Conservation (phyloP, 2,888 invertebrate species). For the Conchocele bisecta region DNA sequence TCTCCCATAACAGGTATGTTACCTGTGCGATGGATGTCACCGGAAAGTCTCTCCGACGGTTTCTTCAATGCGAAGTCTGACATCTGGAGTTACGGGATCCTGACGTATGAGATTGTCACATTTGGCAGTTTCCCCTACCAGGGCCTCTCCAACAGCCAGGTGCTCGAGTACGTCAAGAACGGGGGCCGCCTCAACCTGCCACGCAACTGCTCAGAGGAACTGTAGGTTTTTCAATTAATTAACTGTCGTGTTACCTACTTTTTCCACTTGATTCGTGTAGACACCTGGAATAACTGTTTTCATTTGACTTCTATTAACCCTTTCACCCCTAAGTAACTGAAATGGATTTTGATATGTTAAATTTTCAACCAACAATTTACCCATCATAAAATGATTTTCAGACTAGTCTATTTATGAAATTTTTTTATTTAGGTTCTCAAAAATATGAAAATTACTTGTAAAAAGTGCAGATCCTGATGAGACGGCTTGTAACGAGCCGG, state of each 20-base stretch:
- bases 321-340: no score
- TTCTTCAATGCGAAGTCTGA: conserved; percentile 94
- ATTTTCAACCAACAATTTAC: no score
- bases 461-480: no score
- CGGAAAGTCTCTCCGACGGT: conserved; percentile 92
- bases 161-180: conserved; percentile 90
- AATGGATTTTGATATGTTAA: no score
- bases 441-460: no score
- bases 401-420: no score
- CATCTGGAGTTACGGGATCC: conserved; percentile 94
- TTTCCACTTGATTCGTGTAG: no score
- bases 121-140: conserved; percentile 96
- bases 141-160: conserved; percentile 93
- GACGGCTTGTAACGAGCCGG: no score
- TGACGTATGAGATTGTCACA: conserved; percentile 92
- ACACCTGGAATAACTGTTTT: no score
- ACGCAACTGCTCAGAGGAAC: conserved; percentile 89
- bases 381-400: no score
- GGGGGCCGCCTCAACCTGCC: conserved; percentile 91
- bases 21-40: conserved; percentile 97
- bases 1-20: conserved; percentile 86
- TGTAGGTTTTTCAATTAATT: conserved; percentile 88
- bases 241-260: no score
- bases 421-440: no score
- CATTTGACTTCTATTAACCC: not conserved